Base-by-base conservation (phyloP, 2,113 vertebrate genomes). In the Henicopernis longicauda region DNA sequence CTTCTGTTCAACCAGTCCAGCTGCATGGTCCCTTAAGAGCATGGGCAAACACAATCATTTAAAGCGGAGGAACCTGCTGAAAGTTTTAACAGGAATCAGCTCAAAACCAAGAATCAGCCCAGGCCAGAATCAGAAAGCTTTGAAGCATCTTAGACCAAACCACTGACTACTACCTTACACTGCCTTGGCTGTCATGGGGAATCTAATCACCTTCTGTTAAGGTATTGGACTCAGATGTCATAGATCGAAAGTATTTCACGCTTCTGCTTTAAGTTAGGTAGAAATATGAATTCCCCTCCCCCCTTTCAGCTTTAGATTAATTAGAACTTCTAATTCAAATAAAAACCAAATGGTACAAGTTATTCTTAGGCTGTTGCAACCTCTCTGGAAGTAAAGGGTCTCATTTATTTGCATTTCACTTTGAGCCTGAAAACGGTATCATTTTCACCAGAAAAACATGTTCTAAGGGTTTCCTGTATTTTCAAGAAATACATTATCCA, bases 151-250 rank as follows among this genome's bases (percentile, higher is more conserved):
- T 13, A 40, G 36, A 57, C 31, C 16, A 47, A 36, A 32, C 17
- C 31, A 5, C 9, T 26, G 27, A 13, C 27, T 23, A 5, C 26
- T 18, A 6, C 25, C 15, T 42, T 58, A 3, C 11, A 3, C 29
- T 23, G 25, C 70, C 15, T 57, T 42, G 47, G 25, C 49, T 15
- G 9, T 38, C 38, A 20, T 1, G 6, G 27, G 21, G 47, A 69
- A 42, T 32, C 47, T 49, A 12, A 13, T 14, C 23, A 19, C 10
- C 66, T 34, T 21, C n/a, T 23, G 4, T 13, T 29, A n/a, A 38
- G 13, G 2, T 11, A 8, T 3, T 23, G 49, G 32, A 14, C 26
- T 42, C 13, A 0, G 13, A 26, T 16, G 8, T 13, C 25, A 6
- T 4, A 29, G 5, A 13, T 16, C 19, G 15, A 2, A 18, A 57